These are phyloP conservation scores for Poliocrania exsul DNA, from an alignment of 2,797 vertebrate species.

Conservation along the genomic window DNA sequence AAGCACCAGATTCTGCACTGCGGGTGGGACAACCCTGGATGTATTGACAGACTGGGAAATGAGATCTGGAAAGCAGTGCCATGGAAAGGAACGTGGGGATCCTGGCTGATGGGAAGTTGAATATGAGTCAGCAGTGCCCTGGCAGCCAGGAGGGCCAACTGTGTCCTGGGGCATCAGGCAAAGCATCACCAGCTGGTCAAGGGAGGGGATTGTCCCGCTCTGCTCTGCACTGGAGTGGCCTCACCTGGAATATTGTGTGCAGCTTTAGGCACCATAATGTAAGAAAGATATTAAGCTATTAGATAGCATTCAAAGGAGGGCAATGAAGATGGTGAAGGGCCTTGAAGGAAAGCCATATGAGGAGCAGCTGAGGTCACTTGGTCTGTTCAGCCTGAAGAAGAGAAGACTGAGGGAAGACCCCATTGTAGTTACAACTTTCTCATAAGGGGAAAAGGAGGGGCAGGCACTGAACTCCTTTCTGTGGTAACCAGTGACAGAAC, in stretches of 20 bases:
- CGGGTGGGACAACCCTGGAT: not conserved
- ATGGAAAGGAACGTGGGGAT: not conserved
- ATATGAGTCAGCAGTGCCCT: not conserved
- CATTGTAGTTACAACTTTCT: not conserved
- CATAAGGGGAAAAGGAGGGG: not conserved
- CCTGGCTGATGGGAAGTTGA: not conserved
- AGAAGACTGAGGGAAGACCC: not conserved
- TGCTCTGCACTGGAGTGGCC: not conserved
- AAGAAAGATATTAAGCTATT: not conserved
- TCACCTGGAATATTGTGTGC: not conserved
- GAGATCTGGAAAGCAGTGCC: not conserved
- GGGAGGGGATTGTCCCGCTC: not conserved
- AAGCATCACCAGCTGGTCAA: accelerated
- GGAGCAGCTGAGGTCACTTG: not conserved
- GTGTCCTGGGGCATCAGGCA: not conserved
- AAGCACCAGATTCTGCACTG: not conserved
- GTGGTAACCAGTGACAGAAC: not conserved
- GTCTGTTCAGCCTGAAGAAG: not conserved
- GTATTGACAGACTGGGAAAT: not conserved
- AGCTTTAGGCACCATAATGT: not conserved
- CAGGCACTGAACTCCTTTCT: not conserved
- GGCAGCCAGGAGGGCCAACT: not conserved
- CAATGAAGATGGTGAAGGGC: not conserved
- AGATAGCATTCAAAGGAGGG: not conserved
- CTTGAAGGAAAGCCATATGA: not conserved